Base-by-base conservation (phyloP, 1,140 invertebrate species). In the Ostrea denselamellosa region DNA sequence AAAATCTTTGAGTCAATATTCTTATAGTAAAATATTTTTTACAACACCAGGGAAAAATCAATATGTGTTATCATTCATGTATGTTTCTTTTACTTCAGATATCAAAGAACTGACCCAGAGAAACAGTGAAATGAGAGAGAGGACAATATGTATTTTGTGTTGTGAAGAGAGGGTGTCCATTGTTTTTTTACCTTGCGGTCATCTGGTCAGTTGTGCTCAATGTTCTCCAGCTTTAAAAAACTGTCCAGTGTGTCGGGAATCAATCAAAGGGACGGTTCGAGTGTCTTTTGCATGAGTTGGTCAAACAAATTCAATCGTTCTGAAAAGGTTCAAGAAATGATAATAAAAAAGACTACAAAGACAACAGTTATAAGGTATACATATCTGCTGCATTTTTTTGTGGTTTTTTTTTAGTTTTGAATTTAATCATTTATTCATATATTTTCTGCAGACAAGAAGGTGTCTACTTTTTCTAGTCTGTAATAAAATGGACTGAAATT, bases 161-260 rank as follows among this genome's bases (percentile, higher is more conserved):
- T 97, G 98, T 96, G 97, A 98, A 94, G 96, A 96, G 89, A 97
- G 98, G 95, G 96, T 98, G 85, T 96, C 96, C 58, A 97, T 98
- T 86, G 97, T 98, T 65, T 98, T 98, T 95, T 95, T 98, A 91
- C 98, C 98, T 22, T 99, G 98, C 94, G 97, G 98, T 1, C 98
- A 98, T 95, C 95, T 98, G 28, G 90, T 98, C 52, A 96, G 97
- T 34, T 98, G 98, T 94, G 96, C 96, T 5, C 96, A 96, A 77
- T 98, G 98, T 95, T 97, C 97, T 2, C 96, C 97, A 4, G 96
- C 96, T 87, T 95, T 98, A 90, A 96, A 96, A 82, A 96, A 96
- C 7, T 98, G 98, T 94, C 97, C 97, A 51, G 96, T 98, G 85
- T 98, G 98, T 93, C 96, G 98, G 85, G 95, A 85, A 12, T 56